A percentile compares a stretch with the other conserved stretches of the same genome.
phyloP scores from a whole-genome alignment of 2,888 invertebrate species.

The Drosophila leonis region DNA sequence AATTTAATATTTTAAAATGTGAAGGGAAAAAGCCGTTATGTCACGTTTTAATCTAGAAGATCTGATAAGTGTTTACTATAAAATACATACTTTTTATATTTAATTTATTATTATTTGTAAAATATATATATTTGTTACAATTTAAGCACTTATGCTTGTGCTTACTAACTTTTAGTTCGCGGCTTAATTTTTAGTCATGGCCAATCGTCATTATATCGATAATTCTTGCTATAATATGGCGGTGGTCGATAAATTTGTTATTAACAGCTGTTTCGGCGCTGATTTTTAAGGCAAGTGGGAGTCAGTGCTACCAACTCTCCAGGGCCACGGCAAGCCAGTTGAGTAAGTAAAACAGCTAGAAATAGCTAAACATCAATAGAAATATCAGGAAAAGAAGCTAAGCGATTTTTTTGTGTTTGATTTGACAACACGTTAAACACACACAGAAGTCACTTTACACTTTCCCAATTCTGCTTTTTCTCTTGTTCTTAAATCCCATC shows the following conservation, averaged over 20 bases:
- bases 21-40: slow-evolving; percentile 15
- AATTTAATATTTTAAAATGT: not conserved
- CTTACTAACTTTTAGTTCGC: not conserved
- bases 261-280: not conserved
- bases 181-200: not conserved
- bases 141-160: too few relatives aligned
- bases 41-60: slow-evolving; percentile 7
- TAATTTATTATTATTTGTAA: not conserved
- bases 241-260: slow-evolving; percentile 11
- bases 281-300: not conserved
- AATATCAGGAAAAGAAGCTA: too few relatives aligned
- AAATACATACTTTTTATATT: not conserved
- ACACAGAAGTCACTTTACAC: too few relatives aligned
- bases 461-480: too few relatives aligned
- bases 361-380: too few relatives aligned
- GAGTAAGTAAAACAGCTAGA: too few relatives aligned
- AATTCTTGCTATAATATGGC: not conserved
- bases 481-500: too few relatives aligned
- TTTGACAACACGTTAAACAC: too few relatives aligned
- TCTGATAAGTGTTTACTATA: not conserved
- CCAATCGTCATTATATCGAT: slow-evolving; percentile 11
- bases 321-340: too few relatives aligned
- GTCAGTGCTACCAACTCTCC: too few relatives aligned
- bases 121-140: not conserved
- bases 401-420: too few relatives aligned